Base-by-base conservation (phyloP, 2,113 vertebrate genomes). In the Propithecus coquereli region DNA sequence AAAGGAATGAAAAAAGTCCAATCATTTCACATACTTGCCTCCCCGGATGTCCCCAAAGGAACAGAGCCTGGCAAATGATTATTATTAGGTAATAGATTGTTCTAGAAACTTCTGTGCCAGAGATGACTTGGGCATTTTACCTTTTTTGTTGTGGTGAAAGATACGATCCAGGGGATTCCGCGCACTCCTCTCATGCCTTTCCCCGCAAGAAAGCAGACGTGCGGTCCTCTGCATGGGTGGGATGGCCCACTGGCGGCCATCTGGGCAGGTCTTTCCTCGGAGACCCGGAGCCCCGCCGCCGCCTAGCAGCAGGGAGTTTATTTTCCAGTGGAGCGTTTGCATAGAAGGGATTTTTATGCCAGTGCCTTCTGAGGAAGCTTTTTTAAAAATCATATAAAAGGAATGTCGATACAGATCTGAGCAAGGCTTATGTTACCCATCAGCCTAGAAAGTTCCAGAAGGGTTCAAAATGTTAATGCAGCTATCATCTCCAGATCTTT, bases 101-200 rank as follows among this genome's bases (percentile, higher is more conserved):
- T 84, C 96, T 94, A 83, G 92, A 96, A 91, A 61, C 57, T 84
- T 93, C 90, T 37, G 8, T 18, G 23, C 52, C 47, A 32, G 30
- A 43, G 37, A 40, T 27, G 37, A 43, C n/a, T 5, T 37, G 2
- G 43, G 25, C 27, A 6, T 32, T 54, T 85, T 34, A 14, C 30
- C 63, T 9, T 34, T 52, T 45, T n/a, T 32, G 25, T 84, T 54
- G 66, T 61, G 66, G 52, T n/a, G 40, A 88, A 63, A 73, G 27
- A 22, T 4, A 1, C 1, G 20, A 22, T n/a, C 27, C 45, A 27
- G 47, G 87, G 22, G 73, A 30, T 12, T 43, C 45, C 8, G 3
- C 59, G 20, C 16, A 4, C 6, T 47, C 54, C 52, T 27, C 14
- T 10, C 52, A 17, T 0, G 17, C 14, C 57, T 76, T 54, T 27